phyloP scores from a whole-genome alignment of 1,140 invertebrate genomes.

The Lutraria rhynchaena region DNA sequence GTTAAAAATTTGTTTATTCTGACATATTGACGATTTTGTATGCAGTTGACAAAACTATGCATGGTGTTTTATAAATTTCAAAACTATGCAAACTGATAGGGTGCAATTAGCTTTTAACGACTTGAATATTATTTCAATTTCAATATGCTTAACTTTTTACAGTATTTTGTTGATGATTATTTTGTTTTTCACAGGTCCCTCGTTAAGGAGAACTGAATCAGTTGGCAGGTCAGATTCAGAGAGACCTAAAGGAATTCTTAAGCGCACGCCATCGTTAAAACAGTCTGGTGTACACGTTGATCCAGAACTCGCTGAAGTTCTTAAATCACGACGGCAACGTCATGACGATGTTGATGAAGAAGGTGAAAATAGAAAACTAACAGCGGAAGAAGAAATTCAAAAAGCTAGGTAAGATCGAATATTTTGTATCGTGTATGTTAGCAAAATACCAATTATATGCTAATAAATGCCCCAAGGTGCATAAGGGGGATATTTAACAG shows the following conservation, averaged over 20 bases:
- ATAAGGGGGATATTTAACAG: no score
- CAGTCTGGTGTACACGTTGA: conserved; percentile 64
- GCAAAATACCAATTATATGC: no score
- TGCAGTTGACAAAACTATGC: no score
- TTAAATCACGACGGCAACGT: conserved; percentile 52
- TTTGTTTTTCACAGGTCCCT: conserved; percentile 12
- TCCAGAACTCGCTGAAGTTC: conserved; percentile 64
- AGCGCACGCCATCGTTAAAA: conserved; percentile 66
- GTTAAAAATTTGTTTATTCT: no score
- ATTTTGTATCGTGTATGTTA: no score
- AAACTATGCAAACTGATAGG: no score
- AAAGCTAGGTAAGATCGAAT: conserved; percentile 45
- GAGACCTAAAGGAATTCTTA: conserved; percentile 65
- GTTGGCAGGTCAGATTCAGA: conserved; percentile 58
- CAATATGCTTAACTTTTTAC: no score
- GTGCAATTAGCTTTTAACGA: no score
- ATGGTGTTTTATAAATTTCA: no score
- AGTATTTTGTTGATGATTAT: background rate
- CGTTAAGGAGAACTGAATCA: conserved; percentile 53
- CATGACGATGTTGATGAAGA: conserved; percentile 61
- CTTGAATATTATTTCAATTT: no score
- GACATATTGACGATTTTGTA: no score
- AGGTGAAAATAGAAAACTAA: conserved; percentile 44
- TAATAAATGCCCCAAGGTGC: no score
- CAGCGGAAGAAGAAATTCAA: conserved; percentile 61